Evolutionary conservation across 2,113 vertebrate genomes (phyloP).

Genomic region (Anhinga anhinga): DNA sequence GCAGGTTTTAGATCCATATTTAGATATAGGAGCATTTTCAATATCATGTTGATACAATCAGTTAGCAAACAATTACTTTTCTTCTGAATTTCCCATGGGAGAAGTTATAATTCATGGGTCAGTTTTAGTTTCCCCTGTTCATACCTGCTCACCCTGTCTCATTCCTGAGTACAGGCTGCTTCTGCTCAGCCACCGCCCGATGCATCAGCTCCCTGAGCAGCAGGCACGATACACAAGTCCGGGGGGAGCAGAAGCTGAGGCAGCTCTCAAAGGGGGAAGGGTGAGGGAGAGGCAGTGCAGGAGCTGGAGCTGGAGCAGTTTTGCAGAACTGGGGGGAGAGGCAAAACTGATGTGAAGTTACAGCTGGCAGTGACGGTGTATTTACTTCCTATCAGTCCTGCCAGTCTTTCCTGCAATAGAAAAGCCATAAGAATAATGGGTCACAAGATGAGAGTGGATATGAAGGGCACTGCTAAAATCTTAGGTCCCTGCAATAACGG

Average conservation of each 20-base stretch:
- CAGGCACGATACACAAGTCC: fast-evolving
- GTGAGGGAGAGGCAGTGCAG: background rate
- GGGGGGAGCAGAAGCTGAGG: background rate
- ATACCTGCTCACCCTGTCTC: background rate
- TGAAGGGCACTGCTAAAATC: background rate
- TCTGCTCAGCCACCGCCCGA: background rate
- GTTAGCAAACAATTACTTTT: background rate
- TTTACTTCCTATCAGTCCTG: background rate
- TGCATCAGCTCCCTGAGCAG: background rate
- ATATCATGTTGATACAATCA: background rate
- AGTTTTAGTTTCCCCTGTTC: background rate
- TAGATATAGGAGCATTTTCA: background rate
- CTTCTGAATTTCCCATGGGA: background rate
- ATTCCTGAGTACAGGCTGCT: background rate
- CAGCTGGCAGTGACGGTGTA: background rate
- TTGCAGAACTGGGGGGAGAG: background rate
- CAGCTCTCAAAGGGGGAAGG: background rate
- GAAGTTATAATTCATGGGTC: background rate
- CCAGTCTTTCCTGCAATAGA: background rate
- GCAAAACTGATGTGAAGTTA: background rate
- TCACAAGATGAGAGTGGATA: background rate
- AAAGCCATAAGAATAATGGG: background rate
- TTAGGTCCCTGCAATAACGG: background rate
- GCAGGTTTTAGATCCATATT: background rate
- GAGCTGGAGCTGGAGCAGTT: background rate